Evolutionary conservation across 2,797 vertebrate species (phyloP).

Genomic region (Phoebastria nigripes): DNA sequence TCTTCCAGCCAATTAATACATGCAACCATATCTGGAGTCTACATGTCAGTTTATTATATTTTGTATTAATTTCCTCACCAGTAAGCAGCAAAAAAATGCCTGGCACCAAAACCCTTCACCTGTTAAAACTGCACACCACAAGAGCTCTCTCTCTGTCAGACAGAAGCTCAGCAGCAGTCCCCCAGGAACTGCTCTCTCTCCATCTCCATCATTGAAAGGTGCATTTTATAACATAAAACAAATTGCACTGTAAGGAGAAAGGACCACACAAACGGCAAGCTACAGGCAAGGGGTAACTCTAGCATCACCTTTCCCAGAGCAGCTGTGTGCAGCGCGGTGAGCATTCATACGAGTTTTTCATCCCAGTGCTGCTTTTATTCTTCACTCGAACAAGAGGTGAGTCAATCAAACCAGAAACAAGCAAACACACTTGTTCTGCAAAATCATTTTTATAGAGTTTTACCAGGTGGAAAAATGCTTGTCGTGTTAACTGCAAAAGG

Average conservation of each 20-base stretch:
- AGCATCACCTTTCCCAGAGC: background rate
- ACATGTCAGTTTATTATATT: background rate
- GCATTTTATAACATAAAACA: background rate
- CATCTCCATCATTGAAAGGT: background rate
- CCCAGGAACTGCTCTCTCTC: background rate
- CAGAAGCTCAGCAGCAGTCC: background rate
- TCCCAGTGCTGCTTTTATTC: background rate
- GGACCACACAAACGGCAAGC: background rate
- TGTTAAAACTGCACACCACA: fast-evolving
- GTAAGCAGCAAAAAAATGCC: background rate
- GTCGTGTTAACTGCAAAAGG: background rate
- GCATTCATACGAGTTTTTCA: background rate
- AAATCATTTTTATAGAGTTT: background rate
- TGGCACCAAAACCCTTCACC: background rate
- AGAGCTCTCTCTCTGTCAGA: background rate
- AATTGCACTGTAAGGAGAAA: background rate
- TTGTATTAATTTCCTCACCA: background rate
- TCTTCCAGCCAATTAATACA: background rate
- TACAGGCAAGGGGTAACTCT: background rate
- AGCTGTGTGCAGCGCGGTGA: fast-evolving
- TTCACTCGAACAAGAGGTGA: fast-evolving
- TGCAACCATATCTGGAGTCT: background rate
- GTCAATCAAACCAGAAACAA: background rate
- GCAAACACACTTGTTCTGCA: background rate
- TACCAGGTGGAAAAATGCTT: background rate